Conservation (phyloP, 23 tunicate species). For the Clavelina lepadiformis region DNA sequence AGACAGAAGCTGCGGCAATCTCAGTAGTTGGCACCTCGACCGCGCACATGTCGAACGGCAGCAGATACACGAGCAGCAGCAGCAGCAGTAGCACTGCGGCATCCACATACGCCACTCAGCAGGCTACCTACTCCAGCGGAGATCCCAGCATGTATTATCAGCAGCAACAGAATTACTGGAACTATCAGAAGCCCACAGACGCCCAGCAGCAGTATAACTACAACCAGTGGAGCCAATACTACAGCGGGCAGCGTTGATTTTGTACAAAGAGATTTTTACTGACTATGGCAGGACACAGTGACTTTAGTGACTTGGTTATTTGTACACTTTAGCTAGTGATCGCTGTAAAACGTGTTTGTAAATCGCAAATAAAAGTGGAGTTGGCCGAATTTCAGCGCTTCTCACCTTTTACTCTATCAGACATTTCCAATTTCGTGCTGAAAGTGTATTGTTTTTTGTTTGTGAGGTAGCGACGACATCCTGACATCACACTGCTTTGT, state of each 20-base stretch:
- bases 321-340: no score
- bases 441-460: no score
- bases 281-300: no score
- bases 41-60: slow-evolving; percentile 26
- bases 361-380: no score
- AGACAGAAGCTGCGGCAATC: slow-evolving; percentile 44
- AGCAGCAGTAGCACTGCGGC: slow-evolving; percentile 11
- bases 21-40: slow-evolving; percentile 25
- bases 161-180: slow-evolving; percentile 83
- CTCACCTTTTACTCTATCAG: no score
- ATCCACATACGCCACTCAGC: slow-evolving; percentile 29
- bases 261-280: background rate
- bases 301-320: no score
- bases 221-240: slow-evolving; percentile 85
- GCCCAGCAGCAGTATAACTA: slow-evolving; percentile 30
- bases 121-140: slow-evolving; percentile 16
- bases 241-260: slow-evolving; percentile 40
- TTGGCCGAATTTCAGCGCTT: no score
- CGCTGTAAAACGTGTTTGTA: no score
- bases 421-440: no score
- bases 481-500: no score
- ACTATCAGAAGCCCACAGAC: slow-evolving; percentile 47
- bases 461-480: no score
- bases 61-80: slow-evolving; percentile 8
- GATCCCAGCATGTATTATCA: slow-evolving; percentile 71